Conservation (phyloP, 30 jellyfish, hydroid and myxozoan genomes). For the Sanderia malayensis region DNA sequence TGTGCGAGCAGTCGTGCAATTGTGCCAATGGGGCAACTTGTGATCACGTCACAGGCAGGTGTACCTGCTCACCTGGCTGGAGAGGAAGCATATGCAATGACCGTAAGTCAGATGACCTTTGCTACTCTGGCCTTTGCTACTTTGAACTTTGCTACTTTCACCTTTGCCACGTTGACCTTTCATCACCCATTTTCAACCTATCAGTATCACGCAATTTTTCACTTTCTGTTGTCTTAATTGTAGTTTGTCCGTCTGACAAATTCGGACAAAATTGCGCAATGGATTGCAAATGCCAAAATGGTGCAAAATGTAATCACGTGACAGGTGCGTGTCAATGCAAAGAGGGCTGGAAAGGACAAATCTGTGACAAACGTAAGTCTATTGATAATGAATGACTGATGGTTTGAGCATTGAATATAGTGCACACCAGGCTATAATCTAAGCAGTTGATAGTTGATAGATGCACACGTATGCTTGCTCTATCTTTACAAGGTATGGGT, state of each 20-base stretch:
- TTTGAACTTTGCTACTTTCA: neutral
- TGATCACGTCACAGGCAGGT: slow-evolving; percentile 8
- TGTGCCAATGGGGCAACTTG: slow-evolving; percentile 15
- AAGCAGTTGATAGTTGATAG: too few relatives aligned
- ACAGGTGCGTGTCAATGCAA: slow-evolving; percentile 12
- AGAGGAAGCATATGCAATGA: neutral
- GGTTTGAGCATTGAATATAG: too few relatives aligned
- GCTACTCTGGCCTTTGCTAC: neutral
- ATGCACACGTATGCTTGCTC: too few relatives aligned
- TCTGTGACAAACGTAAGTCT: slow-evolving; percentile 4
- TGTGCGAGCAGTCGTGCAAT: neutral
- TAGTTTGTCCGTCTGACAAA: neutral
- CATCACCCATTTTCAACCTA: neutral
- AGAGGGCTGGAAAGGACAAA: slow-evolving; percentile 3
- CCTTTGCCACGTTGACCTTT: neutral
- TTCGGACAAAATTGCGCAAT: neutral
- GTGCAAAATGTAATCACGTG: slow-evolving; percentile 16
- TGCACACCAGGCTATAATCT: too few relatives aligned
- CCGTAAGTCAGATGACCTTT: neutral
- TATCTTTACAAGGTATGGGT: too few relatives aligned
- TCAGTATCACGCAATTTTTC: too few relatives aligned
- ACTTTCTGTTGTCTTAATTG: too few relatives aligned
- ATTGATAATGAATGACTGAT: too few relatives aligned
- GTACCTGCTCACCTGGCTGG: slow-evolving; percentile 8
- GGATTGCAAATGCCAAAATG: neutral